A percentile compares a stretch with the other conserved stretches of the same genome.
Evolutionary conservation across 2,113 vertebrate genomes (phyloP).

Genomic region (Ptilorrhoa leucosticta): DNA sequence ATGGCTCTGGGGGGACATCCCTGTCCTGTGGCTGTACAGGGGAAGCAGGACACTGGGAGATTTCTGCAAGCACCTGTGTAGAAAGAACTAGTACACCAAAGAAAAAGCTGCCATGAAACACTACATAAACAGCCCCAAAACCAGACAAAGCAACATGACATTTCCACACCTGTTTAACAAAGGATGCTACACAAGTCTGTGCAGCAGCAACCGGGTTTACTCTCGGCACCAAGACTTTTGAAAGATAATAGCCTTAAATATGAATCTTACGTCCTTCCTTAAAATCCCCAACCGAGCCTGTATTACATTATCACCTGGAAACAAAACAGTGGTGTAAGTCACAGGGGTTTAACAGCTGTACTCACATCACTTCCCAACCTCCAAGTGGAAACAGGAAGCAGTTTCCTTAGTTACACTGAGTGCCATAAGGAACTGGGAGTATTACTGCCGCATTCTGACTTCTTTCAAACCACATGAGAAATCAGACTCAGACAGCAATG

Average conservation of each 20-base stretch:
- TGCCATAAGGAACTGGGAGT: neutral
- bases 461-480: neutral
- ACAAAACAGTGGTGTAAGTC: neutral
- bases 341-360: no score
- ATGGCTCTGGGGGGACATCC: rapidly evolving
- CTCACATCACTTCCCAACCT: neutral
- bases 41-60: neutral
- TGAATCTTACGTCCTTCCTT: rapidly evolving
- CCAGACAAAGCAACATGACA: neutral
- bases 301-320: neutral
- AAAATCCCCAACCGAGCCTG: neutral
- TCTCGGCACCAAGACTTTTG: neutral
- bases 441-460: neutral
- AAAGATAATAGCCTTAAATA: neutral
- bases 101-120: neutral
- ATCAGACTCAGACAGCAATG: neutral
- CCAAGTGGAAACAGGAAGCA: neutral
- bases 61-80: neutral
- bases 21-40: neutral
- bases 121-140: neutral
- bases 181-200: neutral
- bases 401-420: neutral
- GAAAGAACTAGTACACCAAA: neutral
- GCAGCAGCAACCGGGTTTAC: neutral
- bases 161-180: neutral